Base-by-base conservation (phyloP, 2,113 vertebrate genomes). In the Taurulus bubalis region DNA sequence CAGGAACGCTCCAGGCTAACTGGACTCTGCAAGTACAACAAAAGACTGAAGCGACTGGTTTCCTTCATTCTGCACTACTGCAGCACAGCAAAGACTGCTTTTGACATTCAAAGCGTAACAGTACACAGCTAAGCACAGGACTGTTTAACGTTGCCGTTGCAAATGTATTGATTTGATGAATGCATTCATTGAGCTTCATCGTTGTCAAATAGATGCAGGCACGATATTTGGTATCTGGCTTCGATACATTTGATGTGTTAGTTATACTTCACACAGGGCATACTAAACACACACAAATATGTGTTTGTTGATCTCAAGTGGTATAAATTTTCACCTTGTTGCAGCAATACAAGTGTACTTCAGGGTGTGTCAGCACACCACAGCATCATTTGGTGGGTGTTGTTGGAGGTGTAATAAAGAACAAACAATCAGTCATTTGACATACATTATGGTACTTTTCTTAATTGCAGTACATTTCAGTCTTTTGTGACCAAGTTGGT, bases 401-500 rank as follows among this genome's bases (percentile, higher is more conserved):
- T 40, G 34, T 45, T 42, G 28, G 16, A 38, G 24, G 18, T 42
- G 22, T 36, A 36, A 36, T 40, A 77, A 45, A 49, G 9, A 28
- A 24, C 20, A 38, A 36, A 30, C 15, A 8, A 58, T 36, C 20
- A 22, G 18, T 22, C 6, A 16, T 65, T 26, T 45, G 9, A 30
- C 16, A 68, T 65, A 30, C 36, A 72, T 38, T 2, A 24, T 26
- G 7, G 0, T 4, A 14, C 24, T 6, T 56, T 56, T 14, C 28
- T 56, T 8, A 53, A 56, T 28, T 26, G 26, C 55, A 28, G 5
- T 7, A 34, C 36, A 53, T 73, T 34, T 62, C 36, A 58, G 30
- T 59, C 38, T 76, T 71, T 78, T 64, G 51, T 73, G 65, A n/a
- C 55, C 56, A 26, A 79, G 51, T 55, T 60, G 34, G 36, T 80